Percentiles rank a stretch among this genome's conserved stretches.
These are phyloP conservation scores for Pygoscelis antarcticus DNA, from an alignment of 2,113 vertebrate genomes.

Conservation along the genomic window DNA sequence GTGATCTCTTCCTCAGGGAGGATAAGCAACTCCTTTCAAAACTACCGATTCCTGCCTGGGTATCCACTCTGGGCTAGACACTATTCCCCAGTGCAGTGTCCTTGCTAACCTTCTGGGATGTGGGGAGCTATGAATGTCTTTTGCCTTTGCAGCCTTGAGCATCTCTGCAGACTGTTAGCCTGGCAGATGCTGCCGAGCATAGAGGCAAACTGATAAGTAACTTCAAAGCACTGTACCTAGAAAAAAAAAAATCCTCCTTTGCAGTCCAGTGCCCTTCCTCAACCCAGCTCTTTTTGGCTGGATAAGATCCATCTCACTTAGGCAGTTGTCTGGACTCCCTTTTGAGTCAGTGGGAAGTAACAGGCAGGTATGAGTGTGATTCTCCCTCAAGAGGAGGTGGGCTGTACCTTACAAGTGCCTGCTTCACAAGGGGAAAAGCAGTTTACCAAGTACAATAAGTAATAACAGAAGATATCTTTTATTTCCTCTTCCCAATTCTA, in stretches of 20 bases:
- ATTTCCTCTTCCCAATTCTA: conserved; percentile 18
- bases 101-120: neutral
- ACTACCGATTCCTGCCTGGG: accelerated
- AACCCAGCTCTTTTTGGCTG: neutral
- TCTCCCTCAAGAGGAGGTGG: neutral
- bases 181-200: neutral
- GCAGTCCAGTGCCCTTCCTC: neutral
- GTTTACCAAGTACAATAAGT: neutral
- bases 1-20: neutral
- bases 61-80: neutral
- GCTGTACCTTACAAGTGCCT: neutral
- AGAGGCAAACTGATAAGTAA: neutral
- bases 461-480: neutral
- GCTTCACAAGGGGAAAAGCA: neutral
- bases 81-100: neutral
- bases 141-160: neutral
- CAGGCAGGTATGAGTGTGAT: neutral
- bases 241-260: neutral
- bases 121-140: neutral
- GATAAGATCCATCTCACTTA: neutral
- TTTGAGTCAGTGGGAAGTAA: neutral
- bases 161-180: neutral
- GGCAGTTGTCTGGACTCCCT: neutral
- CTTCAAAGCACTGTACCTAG: neutral
- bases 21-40: neutral